A percentile compares a stretch with the other conserved stretches of the same genome.
phyloP scores from a whole-genome alignment of 2,888 invertebrate species.

The Mythimna albipuncta region DNA sequence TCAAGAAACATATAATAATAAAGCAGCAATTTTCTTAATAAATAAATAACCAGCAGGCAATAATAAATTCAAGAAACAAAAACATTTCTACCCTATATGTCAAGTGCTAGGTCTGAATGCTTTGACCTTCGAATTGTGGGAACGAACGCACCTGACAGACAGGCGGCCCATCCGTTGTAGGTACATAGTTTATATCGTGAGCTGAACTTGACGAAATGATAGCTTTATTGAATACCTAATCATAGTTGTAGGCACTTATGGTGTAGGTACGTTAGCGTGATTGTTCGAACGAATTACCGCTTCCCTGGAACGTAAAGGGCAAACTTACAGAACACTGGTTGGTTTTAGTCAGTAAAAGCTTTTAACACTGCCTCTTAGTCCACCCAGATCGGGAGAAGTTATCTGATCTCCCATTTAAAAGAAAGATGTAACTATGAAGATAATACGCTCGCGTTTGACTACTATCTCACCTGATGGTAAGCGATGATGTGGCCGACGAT shows the following conservation, averaged over 20 bases:
- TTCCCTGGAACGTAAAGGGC: no score
- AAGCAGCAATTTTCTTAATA: neutral
- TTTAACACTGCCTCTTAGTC: no score
- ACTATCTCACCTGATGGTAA: no score
- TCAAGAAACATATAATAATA: neutral
- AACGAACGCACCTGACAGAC: conserved; percentile 47
- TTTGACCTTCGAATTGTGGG: conserved; percentile 48
- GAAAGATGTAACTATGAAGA: no score
- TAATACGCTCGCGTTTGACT: no score
- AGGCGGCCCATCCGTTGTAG: conserved; percentile 1
- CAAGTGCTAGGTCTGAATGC: conserved; percentile 21
- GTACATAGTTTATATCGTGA: conserved; percentile 1
- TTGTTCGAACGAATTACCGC: no score
- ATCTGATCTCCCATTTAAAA: no score
- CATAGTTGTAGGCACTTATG: neutral
- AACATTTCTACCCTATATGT: conserved; percentile 23
- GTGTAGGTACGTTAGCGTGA: neutral
- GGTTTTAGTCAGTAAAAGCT: no score
- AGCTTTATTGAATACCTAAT: conserved; percentile 18
- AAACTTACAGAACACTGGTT: no score
- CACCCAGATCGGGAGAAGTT: no score
- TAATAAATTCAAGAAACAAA: conserved; percentile 20
- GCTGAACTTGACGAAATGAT: conserved; percentile 28
- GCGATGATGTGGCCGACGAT: no score
- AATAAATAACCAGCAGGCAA: conserved; percentile 1